Evolutionary conservation across 2,888 invertebrate species (phyloP).

Genomic region (Philaethria dido): DNA sequence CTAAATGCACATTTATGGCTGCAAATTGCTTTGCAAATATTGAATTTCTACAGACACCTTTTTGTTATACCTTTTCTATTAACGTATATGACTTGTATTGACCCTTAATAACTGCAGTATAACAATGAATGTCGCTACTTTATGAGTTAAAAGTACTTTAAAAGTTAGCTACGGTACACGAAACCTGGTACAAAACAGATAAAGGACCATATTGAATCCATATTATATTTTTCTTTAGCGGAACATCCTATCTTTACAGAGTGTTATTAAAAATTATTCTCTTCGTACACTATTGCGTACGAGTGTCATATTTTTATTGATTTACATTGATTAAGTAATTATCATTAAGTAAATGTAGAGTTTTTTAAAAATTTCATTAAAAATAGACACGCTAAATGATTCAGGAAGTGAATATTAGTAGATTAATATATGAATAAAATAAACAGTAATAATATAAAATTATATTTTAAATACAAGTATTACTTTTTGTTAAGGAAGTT

Average conservation of each 20-base stretch:
- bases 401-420: too few relatives aligned
- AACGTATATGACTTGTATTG: neutral
- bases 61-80: constrained; percentile 3
- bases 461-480: neutral
- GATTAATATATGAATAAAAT: neutral
- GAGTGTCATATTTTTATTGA: too few relatives aligned
- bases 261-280: too few relatives aligned
- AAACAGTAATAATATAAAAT: neutral
- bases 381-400: too few relatives aligned
- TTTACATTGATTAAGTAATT: too few relatives aligned
- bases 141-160: constrained; percentile 34
- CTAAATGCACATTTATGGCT: neutral
- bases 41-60: neutral
- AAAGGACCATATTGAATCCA: constrained; percentile 22
- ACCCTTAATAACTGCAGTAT: constrained; percentile 11
- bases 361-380: too few relatives aligned
- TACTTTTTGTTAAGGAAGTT: too few relatives aligned
- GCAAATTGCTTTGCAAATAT: too few relatives aligned
- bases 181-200: constrained; percentile 23
- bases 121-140: constrained; percentile 14
- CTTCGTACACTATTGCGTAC: too few relatives aligned
- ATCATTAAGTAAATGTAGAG: too few relatives aligned
- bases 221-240: constrained; percentile 20
- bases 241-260: constrained; percentile 20
- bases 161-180: constrained; percentile 26